Base-by-base conservation (phyloP, 2,888 invertebrate species). In the Listrodromus nycthemerus region DNA sequence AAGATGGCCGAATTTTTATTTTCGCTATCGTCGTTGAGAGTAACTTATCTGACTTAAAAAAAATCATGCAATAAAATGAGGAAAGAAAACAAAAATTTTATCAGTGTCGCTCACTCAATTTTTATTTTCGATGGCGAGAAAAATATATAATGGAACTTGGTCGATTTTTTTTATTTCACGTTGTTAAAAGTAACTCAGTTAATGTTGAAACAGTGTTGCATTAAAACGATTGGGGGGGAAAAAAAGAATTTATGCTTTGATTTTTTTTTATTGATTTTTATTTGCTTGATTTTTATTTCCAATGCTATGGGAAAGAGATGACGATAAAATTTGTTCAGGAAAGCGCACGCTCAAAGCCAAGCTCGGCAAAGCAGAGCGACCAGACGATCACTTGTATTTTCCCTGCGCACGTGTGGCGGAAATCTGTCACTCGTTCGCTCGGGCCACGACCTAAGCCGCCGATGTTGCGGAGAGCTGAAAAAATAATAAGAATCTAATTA, bases 401-500 rank as follows among this genome's bases (percentile, higher is more conserved):
- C 80, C 63, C 65, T 84, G 87, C 85, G 88, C 92, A 90, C 92
- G 91, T 92, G 92, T 88, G 88, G 79, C 86, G 74, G 84, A 88
- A 89, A 88, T 88, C 87, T 81, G 75, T 67, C 70, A 37, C 41
- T 80, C 52, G 75, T 52, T 37, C 37, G 67, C 30, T 65, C 37
- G 27, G 61, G 21, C 45, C 13, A 48, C 33, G 66, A 41, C 50
- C 21, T 55, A 61, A 81, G 65, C 55, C n/a, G 80, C 88, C 3
- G 45, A 27, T 21, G 65, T 3, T 33, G 21, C 55, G 19, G 65
- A 78, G 74, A 77, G 77, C 89, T 89, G 89, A 88, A 89, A 89
- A 90, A 88, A 88, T 90, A 90, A 88, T 88, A 83, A 86, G 78
- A 83, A 84, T 90, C 91, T 92, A 92, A 93, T 92, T 92, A 92